These are phyloP conservation scores for Ranitomeya variabilis DNA, from an alignment of 2,113 vertebrate genomes.

Conservation along the genomic window DNA sequence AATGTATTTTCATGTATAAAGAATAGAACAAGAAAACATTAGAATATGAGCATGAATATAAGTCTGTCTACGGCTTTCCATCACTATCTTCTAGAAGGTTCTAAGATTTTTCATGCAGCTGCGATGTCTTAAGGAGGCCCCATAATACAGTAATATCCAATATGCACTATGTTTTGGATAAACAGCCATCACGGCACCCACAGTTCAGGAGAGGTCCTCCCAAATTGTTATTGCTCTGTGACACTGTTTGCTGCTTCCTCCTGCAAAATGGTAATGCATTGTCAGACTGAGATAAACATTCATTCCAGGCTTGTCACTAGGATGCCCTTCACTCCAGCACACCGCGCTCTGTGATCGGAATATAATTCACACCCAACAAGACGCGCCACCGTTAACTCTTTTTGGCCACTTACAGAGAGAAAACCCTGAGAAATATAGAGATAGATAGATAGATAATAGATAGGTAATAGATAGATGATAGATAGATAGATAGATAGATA, in stretches of 20 bases:
- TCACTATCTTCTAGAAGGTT: neutral
- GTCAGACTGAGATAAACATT: constrained; percentile 48
- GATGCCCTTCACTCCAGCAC: constrained; percentile 47
- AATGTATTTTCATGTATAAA: constrained; percentile 5
- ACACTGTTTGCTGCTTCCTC: constrained; percentile 32
- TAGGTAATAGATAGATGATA: neutral
- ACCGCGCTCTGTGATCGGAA: constrained; percentile 28
- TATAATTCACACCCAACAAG: constrained; percentile 11
- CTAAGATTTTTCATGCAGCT: neutral
- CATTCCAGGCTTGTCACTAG: constrained; percentile 40
- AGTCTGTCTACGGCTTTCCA: neutral
- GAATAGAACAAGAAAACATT: neutral
- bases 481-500: constrained; percentile 2
- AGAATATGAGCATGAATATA: neutral
- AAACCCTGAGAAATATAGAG: neutral
- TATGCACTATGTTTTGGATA: constrained; percentile 3
- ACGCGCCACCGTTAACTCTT: constrained; percentile 10
- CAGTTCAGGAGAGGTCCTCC: constrained; percentile 26
- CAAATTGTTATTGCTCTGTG: constrained; percentile 34
- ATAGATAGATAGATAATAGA: neutral
- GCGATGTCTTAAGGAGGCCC: neutral
- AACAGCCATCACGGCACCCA: constrained; percentile 3
- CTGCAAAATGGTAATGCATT: constrained; percentile 47
- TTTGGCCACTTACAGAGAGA: neutral
- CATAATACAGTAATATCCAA: constrained; percentile 9